A percentile compares a stretch with the other conserved stretches of the same genome.
Conservation (phyloP, 2,797 vertebrate genomes). For the Pseudochirops cupreus region DNA sequence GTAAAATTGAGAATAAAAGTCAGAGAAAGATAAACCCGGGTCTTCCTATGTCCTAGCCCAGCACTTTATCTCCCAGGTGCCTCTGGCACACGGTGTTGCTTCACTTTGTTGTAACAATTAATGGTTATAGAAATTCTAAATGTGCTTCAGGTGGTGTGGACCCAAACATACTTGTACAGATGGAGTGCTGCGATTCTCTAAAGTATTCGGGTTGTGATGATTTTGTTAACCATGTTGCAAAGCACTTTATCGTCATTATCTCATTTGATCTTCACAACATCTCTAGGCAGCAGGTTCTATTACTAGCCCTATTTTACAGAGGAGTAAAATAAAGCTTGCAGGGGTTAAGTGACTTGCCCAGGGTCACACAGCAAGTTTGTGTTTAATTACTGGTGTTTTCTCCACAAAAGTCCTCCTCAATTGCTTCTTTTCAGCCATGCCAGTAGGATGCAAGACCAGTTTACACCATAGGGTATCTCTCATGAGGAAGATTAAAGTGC, state of each 20-base stretch:
- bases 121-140: background rate
- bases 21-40: too few relatives aligned
- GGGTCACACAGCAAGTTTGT: background rate
- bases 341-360: background rate
- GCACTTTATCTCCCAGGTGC: background rate
- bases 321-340: background rate
- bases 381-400: background rate
- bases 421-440: background rate
- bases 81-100: background rate
- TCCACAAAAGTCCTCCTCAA: background rate
- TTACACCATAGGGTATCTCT: background rate
- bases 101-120: background rate
- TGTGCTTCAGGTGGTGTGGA: background rate
- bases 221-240: background rate
- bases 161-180: background rate
- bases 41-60: background rate
- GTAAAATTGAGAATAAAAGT: background rate
- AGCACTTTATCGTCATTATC: background rate
- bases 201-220: background rate
- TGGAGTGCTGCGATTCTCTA: background rate
- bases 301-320: background rate
- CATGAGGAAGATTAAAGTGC: background rate
- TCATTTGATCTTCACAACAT: background rate
- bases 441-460: background rate
- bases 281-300: background rate